These are phyloP conservation scores for Pseudomyrmex flavicornis DNA, from an alignment of 1,140 invertebrate species.

Conservation along the genomic window DNA sequence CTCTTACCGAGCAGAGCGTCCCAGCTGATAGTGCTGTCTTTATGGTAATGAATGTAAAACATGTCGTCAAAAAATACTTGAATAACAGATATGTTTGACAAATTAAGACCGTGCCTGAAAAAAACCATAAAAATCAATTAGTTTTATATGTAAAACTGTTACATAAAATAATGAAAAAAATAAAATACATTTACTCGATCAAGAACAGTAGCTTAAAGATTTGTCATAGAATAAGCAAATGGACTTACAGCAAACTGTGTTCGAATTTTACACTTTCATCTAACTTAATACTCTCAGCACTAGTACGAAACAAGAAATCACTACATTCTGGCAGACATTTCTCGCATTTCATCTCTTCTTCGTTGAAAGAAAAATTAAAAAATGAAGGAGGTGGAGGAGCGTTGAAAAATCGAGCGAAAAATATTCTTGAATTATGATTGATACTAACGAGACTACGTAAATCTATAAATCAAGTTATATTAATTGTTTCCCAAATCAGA, in stretches of 20 bases:
- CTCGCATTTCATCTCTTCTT: constrained; percentile 40
- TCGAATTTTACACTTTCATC: constrained; percentile 37
- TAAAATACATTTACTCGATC: too few species aligned
- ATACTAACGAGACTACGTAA: too few species aligned
- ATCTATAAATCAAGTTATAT: too few species aligned
- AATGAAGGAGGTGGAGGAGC: too few species aligned
- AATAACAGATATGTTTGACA: constrained; percentile 63
- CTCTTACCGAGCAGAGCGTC: constrained; percentile 78
- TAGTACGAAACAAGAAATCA: constrained; percentile 67
- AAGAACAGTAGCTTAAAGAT: not conserved
- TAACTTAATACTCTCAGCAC: constrained; percentile 62
- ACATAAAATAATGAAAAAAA: too few species aligned
- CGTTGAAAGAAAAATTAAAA: too few species aligned
- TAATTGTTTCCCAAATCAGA: too few species aligned
- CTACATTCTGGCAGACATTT: constrained; percentile 74
- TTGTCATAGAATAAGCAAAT: not conserved
- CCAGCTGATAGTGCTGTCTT: constrained; percentile 78
- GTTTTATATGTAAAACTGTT: too few species aligned
- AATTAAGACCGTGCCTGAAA: constrained; percentile 66
- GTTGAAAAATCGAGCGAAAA: too few species aligned
- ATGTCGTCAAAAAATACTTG: constrained; percentile 79
- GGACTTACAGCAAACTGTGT: constrained; percentile 59
- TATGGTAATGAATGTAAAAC: constrained; percentile 80
- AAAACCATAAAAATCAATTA: not conserved
- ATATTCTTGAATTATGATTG: too few species aligned